Percentiles rank a stretch among this genome's conserved stretches.
phyloP scores from a whole-genome alignment of 2,797 vertebrate genomes.

The Holocentrus rufus region DNA sequence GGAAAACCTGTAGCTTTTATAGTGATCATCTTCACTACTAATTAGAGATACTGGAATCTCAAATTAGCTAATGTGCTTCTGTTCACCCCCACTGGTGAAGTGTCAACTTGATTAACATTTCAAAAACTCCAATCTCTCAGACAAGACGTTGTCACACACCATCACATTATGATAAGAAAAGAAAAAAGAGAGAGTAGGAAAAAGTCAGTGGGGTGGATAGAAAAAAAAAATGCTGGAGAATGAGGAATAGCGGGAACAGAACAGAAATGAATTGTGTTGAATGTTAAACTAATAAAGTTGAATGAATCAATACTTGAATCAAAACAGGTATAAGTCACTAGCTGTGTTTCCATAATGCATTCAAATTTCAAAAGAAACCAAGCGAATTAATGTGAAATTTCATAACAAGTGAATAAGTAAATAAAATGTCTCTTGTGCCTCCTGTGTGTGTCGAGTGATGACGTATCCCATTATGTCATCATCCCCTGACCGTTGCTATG shows the following conservation, averaged over 20 bases:
- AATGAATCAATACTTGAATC: not conserved
- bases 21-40: constrained; percentile 77
- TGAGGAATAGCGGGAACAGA: constrained; percentile 16
- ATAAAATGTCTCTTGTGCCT: too few species aligned
- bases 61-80: constrained; percentile 69
- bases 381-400: too few species aligned
- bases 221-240: constrained; percentile 10
- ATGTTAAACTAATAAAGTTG: too few species aligned
- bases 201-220: constrained; percentile 1
- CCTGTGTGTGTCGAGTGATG: too few species aligned
- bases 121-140: constrained; percentile 82
- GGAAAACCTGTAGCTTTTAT: constrained; percentile 65
- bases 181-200: constrained; percentile 7
- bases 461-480: too few species aligned
- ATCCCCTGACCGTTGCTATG: too few species aligned
- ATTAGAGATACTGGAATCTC: constrained; percentile 74
- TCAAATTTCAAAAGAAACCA: too few species aligned
- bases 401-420: too few species aligned
- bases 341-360: too few species aligned
- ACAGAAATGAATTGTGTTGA: constrained; percentile 2
- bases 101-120: constrained; percentile 87
- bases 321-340: too few species aligned
- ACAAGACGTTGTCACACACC: constrained; percentile 77
- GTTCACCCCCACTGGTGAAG: constrained; percentile 78
- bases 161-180: constrained; percentile 23